These are phyloP conservation scores for Apodemia duryi DNA, from an alignment of 2,888 invertebrate genomes.

Conservation along the genomic window DNA sequence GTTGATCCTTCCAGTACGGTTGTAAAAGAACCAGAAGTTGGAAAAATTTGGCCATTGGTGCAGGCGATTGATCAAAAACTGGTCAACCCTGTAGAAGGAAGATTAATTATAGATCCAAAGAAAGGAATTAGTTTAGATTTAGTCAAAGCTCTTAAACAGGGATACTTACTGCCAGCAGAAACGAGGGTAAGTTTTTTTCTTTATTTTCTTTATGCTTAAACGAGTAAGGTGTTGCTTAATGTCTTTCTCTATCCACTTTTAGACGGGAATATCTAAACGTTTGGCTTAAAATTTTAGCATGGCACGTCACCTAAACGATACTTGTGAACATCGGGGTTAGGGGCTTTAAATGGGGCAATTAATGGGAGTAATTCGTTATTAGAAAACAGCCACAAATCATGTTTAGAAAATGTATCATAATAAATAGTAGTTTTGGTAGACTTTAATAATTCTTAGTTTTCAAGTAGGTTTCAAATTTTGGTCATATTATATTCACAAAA, in stretches of 20 bases:
- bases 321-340: conserved; percentile 56
- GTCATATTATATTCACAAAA: neutral
- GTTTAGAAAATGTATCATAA: neutral
- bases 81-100: conserved; percentile 87
- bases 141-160: conserved; percentile 91
- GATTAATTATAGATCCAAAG: conserved; percentile 78
- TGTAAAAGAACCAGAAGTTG: conserved; percentile 87
- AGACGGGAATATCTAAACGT: conserved; percentile 69
- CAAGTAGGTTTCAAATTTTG: neutral
- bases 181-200: conserved; percentile 88
- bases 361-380: conserved; percentile 9
- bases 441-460: neutral
- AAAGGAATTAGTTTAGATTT: conserved; percentile 85
- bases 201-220: conserved; percentile 58
- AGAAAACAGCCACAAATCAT: neutral
- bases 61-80: conserved; percentile 86
- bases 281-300: conserved; percentile 74
- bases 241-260: conserved; percentile 65
- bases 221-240: conserved; percentile 74
- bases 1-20: conserved; percentile 92
- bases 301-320: conserved; percentile 67
- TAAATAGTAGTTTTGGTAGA: conserved; percentile 4
- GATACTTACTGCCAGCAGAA: conserved; percentile 93
- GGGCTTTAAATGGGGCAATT: conserved; percentile 26
- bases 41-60: conserved; percentile 86